These are phyloP conservation scores for Ammospiza maritima DNA, from an alignment of 2,797 vertebrate genomes.

Conservation along the genomic window DNA sequence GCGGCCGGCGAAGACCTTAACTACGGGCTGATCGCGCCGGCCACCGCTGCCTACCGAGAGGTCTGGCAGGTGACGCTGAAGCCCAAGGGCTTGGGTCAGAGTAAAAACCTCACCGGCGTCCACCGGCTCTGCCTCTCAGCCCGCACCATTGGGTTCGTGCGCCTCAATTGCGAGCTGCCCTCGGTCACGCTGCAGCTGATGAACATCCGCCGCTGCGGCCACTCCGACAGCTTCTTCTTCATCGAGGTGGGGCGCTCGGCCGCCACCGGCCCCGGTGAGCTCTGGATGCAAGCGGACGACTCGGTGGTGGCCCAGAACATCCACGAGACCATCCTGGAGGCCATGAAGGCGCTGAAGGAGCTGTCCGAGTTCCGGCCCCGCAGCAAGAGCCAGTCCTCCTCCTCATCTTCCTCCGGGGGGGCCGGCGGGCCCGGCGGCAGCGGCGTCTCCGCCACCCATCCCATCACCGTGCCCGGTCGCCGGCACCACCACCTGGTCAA, in stretches of 20 bases:
- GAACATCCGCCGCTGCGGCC: constrained; percentile 97
- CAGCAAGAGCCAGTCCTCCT: constrained; percentile 94
- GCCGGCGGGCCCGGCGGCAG: constrained; percentile 12
- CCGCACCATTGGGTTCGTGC: constrained; percentile 92
- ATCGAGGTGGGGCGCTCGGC: constrained; percentile 97
- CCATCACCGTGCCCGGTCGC: constrained; percentile 92
- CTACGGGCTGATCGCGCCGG: constrained; percentile 89
- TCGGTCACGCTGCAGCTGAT: constrained; percentile 94
- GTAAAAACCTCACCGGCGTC: constrained; percentile 90
- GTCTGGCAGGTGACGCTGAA: constrained; percentile 98
- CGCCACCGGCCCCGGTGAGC: constrained; percentile 93
- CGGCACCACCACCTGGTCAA: constrained; percentile 88
- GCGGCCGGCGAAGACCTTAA: constrained; percentile 83
- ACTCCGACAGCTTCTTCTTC: constrained; percentile 99
- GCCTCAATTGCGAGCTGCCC: constrained; percentile 91
- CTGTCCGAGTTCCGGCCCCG: constrained; percentile 94
- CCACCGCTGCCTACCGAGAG: constrained; percentile 88
- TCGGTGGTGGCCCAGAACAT: constrained; percentile 98
- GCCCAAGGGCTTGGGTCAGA: constrained; percentile 94
- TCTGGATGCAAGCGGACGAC: constrained; percentile 99
- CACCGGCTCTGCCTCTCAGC: constrained; percentile 93
- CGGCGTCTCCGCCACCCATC: constrained; percentile 77
- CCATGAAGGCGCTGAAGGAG: constrained; percentile 98
- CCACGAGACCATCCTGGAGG: constrained; percentile 96
- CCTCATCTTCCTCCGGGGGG: constrained; percentile 58